A percentile compares a stretch with the other conserved stretches of the same genome.
Evolutionary conservation across 2,113 vertebrate species (phyloP).

Genomic region (Glareola pratincola): DNA sequence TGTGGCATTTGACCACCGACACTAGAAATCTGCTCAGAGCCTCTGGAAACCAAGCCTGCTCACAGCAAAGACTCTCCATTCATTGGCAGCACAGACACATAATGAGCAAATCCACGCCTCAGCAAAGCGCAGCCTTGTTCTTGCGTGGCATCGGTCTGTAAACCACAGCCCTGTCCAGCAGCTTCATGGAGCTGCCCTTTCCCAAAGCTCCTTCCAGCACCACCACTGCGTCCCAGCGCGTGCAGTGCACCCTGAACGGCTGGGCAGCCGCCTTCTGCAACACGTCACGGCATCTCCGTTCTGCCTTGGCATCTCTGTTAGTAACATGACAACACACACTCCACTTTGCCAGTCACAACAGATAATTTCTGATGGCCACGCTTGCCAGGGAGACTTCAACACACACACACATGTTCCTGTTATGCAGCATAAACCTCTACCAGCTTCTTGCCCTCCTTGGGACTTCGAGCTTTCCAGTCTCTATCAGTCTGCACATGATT

Average conservation of each 20-base stretch:
- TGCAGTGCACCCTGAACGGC: background rate
- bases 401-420: background rate
- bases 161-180: background rate
- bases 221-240: background rate
- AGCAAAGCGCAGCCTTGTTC: background rate
- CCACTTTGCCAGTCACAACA: background rate
- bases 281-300: background rate
- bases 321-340: background rate
- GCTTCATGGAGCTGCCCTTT: background rate
- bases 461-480: background rate
- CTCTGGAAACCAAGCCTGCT: background rate
- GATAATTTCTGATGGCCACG: background rate
- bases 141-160: background rate
- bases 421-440: background rate
- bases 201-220: background rate
- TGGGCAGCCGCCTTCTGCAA: background rate
- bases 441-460: background rate
- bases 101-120: background rate
- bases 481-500: background rate
- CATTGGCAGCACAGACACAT: background rate
- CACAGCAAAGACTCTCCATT: background rate
- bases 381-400: background rate
- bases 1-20: background rate
- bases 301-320: background rate
- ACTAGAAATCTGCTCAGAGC: slow-evolving; percentile 61